These are phyloP conservation scores for Nyctereutes procyonoides DNA, from an alignment of 2,113 vertebrate species.

Conservation along the genomic window DNA sequence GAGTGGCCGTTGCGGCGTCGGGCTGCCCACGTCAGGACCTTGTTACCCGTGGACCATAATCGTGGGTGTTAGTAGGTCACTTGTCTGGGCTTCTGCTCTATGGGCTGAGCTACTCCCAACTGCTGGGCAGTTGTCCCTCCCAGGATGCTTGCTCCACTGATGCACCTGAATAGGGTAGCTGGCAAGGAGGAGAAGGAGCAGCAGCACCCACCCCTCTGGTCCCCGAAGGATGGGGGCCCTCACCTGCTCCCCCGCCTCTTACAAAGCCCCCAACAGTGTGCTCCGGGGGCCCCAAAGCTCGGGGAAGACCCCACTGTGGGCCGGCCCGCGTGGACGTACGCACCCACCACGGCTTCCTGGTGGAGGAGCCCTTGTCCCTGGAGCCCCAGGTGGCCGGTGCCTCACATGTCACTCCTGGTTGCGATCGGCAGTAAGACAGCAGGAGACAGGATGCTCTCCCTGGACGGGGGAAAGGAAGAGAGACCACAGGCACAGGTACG, in stretches of 20 bases:
- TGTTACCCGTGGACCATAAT: neutral
- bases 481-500: neutral
- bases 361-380: neutral
- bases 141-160: neutral
- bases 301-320: neutral
- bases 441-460: neutral
- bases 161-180: neutral
- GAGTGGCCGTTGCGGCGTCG: neutral
- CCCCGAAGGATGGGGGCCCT: too few relatives aligned
- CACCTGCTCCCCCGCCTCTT: too few relatives aligned
- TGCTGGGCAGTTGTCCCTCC: neutral
- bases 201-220: neutral
- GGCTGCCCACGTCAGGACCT: neutral
- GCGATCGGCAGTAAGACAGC: neutral
- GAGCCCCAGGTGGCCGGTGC: neutral
- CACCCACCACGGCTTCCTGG: rapidly evolving
- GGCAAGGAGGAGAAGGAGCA: neutral
- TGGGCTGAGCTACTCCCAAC: neutral
- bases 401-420: neutral
- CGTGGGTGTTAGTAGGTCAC: neutral
- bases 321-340: neutral
- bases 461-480: neutral
- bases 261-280: neutral
- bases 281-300: neutral
- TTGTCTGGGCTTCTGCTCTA: neutral